A percentile compares a stretch with the other conserved stretches of the same genome.
phyloP scores from a whole-genome alignment of 1,140 invertebrate genomes.

The Trichogramma pretiosum region DNA sequence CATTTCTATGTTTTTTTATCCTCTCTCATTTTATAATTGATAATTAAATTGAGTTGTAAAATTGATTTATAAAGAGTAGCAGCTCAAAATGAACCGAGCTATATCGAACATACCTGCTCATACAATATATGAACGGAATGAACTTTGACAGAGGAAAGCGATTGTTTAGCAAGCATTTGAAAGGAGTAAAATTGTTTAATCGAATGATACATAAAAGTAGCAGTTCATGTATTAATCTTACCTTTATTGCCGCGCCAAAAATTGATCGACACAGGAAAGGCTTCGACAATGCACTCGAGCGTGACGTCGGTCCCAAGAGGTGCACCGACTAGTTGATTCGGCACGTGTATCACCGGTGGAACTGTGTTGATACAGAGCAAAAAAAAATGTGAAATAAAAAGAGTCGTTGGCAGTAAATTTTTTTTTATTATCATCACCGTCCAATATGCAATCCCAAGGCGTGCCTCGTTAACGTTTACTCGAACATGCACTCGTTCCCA shows the following conservation, averaged over 20 bases:
- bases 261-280: slow-evolving; percentile 80
- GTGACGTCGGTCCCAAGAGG: slow-evolving; percentile 78
- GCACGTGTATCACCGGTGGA: slow-evolving; percentile 78
- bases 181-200: neutral
- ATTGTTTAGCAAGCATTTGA: neutral
- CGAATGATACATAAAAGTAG: too few species aligned
- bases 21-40: too few species aligned
- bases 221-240: too few species aligned
- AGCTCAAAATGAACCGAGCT: too few species aligned
- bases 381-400: slow-evolving; percentile 32
- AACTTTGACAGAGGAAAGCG: neutral
- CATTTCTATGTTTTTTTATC: too few species aligned
- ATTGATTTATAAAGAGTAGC: too few species aligned
- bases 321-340: slow-evolving; percentile 79
- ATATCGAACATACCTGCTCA: too few species aligned
- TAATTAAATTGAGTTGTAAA: too few species aligned
- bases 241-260: slow-evolving; percentile 76
- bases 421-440: neutral
- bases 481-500: too few species aligned
- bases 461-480: too few species aligned
- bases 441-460: too few species aligned
- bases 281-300: slow-evolving; percentile 82
- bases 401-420: neutral
- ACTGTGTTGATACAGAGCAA: too few species aligned
- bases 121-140: neutral